Conservation (phyloP, 2,113 vertebrate species). For the Anguilla japonica region DNA sequence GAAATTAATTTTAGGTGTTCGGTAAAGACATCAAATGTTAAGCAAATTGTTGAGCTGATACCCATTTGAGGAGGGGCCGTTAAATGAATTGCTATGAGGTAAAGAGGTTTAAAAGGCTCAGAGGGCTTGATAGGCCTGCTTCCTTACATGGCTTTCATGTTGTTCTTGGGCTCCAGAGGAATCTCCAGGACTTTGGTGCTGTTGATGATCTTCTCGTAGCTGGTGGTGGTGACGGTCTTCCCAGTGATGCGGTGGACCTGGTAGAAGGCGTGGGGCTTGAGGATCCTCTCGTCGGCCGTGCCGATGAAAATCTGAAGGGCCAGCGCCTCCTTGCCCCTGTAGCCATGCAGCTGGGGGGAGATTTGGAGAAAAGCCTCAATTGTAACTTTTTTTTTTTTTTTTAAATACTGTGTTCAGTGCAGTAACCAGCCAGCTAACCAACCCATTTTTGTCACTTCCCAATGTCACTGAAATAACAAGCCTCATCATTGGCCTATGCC, state of each 20-base stretch:
- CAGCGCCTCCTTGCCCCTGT: conserved; percentile 90
- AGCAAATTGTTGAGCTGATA: too few species aligned
- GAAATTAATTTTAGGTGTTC: too few species aligned
- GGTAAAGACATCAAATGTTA: too few species aligned
- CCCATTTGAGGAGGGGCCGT: too few species aligned
- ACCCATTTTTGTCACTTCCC: neutral
- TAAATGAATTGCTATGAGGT: too few species aligned
- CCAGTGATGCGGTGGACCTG: conserved; percentile 98
- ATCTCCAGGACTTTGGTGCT: conserved; percentile 97
- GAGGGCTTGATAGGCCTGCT: neutral
- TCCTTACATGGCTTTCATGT: conserved; percentile 97
- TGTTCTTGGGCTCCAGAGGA: conserved; percentile 93
- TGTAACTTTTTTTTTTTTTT: neutral
- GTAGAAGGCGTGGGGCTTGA: conserved; percentile 97
- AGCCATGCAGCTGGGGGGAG: conserved; percentile 84
- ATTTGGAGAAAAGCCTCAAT: conserved; percentile 9
- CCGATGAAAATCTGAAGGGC: conserved; percentile 98
- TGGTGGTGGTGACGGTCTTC: conserved; percentile 96
- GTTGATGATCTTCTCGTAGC: conserved; percentile 90
- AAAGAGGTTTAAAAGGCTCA: too few species aligned
- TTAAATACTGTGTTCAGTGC: neutral
- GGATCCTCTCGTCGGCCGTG: conserved; percentile 92
- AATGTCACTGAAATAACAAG: neutral
- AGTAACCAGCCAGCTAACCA: neutral
- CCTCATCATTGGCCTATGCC: neutral